Evolutionary conservation across 2,797 vertebrate species (phyloP), one percentile per base, ranked within the genome.

Genomic region (Galago senegalensis): DNA sequence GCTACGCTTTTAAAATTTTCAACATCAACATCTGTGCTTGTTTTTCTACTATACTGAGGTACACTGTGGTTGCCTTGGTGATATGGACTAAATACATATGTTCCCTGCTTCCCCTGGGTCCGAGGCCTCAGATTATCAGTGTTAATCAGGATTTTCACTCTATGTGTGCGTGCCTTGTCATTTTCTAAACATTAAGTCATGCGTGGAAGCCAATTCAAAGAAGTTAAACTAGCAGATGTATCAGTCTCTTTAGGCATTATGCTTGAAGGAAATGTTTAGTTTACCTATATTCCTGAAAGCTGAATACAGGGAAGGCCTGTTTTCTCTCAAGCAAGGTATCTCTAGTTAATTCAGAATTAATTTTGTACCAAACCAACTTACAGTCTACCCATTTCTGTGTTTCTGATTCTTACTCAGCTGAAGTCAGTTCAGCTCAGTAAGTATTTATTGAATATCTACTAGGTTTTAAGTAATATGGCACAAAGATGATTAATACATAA

Each of bases 1-100:
- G 87, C 56, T 94, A 92, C 43, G 90, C 80, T 92, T 97, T 94
- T n/a, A 31, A 95, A 96, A 96, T 93, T 94, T 94, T 97, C 92
- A 97, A 46, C 73, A 91, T 91, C 65, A 95, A 77, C 73, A 93
- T 96, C 89, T 97, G 85, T 97, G 92, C 81, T 94, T 96, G 73
- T 96, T 97, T 97, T 93, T 95, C 75, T 96, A 83, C 70, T 89
- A 17, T 89, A 65, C 76, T 85, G 72, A 96, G 72, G 79, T 96
- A 93, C n/a, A 80, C 34, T 91, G n/a, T 87, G 89, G 89, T 97
- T 97, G 83, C 92, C 82, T 92, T 97, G 87, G 93, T 96, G 46
- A 97, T 96, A 13, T 75, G 13, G 25, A 90, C 91, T 96, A 79
- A 95, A 73, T 96, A 93, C 58, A 49, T 79, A 95, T 81, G n/a